Evolutionary conservation across 2,797 vertebrate species (phyloP).

Genomic region (Acipenser oxyrinchus): DNA sequence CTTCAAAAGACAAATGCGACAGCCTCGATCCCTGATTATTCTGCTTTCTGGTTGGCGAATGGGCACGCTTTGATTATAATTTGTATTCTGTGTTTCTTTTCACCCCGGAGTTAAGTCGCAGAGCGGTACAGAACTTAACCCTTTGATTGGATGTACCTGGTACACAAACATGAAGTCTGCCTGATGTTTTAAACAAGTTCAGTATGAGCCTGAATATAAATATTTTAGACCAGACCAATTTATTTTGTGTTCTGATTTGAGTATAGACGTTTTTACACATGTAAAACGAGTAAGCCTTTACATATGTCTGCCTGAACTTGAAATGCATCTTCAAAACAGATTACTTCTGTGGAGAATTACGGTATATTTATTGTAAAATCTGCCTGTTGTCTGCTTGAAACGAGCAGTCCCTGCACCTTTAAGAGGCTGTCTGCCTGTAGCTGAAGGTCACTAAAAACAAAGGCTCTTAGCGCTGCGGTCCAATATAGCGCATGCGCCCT

Average conservation of each 20-base stretch:
- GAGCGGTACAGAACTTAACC: background rate
- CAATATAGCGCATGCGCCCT: conserved; percentile 98
- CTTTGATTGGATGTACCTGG: background rate
- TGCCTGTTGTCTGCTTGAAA: conserved; percentile 27
- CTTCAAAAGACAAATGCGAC: too few relatives aligned
- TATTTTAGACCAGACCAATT: too few relatives aligned
- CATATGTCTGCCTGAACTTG: too few relatives aligned
- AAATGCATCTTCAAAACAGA: background rate
- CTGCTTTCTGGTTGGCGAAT: background rate
- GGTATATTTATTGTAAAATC: conserved; percentile 21
- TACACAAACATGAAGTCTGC: too few relatives aligned
- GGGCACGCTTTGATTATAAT: conserved; percentile 5
- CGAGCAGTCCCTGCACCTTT: conserved; percentile 65
- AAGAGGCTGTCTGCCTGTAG: conserved; percentile 77
- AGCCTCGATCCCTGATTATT: background rate
- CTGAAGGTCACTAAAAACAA: conserved; percentile 98
- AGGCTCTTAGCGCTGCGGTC: conserved; percentile 90
- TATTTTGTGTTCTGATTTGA: too few relatives aligned
- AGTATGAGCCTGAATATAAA: too few relatives aligned
- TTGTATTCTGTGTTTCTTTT: background rate
- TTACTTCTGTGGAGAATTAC: conserved; percentile 18
- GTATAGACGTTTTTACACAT: too few relatives aligned
- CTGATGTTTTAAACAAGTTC: too few relatives aligned
- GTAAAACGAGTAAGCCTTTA: too few relatives aligned
- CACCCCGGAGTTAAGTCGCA: background rate